Conservation (phyloP, 2,888 invertebrate species). For the Bellardia bayeri region DNA sequence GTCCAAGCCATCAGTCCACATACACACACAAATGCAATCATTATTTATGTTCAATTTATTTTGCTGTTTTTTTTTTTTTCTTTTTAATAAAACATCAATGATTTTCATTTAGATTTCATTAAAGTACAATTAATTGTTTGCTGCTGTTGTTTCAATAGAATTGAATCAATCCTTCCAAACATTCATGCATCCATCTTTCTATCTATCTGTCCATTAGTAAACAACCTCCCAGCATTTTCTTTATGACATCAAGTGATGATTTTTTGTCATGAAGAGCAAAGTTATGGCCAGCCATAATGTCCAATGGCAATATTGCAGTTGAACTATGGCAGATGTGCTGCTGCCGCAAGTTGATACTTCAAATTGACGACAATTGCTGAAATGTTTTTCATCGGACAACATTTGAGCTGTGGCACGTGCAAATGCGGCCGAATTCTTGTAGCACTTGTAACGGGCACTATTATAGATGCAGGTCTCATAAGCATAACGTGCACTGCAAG, state of each 20-base stretch:
- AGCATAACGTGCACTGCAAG: slow-evolving; percentile 82
- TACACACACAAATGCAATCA: not conserved
- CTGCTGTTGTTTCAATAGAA: not conserved
- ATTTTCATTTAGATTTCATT: slow-evolving; percentile 20
- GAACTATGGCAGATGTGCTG: not conserved
- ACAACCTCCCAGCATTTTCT: slow-evolving; percentile 22
- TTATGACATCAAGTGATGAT: slow-evolving; percentile 39
- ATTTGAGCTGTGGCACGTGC: slow-evolving; percentile 83
- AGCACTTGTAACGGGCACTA: slow-evolving; percentile 83
- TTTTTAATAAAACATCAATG: slow-evolving; percentile 45
- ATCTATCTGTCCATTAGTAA: not conserved
- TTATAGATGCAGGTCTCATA: slow-evolving; percentile 84
- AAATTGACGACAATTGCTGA: slow-evolving; percentile 81
- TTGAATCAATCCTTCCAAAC: not conserved
- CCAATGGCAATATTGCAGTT: slow-evolving; percentile 31
- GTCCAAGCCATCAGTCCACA: not conserved
- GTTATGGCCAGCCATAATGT: slow-evolving; percentile 50
- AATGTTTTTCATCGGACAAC: slow-evolving; percentile 83
- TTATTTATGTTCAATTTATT: not conserved
- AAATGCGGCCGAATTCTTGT: slow-evolving; percentile 82
- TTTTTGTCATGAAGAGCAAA: slow-evolving; percentile 52
- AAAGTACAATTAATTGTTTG: slow-evolving; percentile 1
- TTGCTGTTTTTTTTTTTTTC: not conserved
- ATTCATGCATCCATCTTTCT: not conserved
- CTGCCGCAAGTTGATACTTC: slow-evolving; percentile 79